Evolutionary conservation across 1,140 invertebrate species (phyloP), one percentile per base, ranked within the genome.

Genomic region (Heliconius nattereri): DNA sequence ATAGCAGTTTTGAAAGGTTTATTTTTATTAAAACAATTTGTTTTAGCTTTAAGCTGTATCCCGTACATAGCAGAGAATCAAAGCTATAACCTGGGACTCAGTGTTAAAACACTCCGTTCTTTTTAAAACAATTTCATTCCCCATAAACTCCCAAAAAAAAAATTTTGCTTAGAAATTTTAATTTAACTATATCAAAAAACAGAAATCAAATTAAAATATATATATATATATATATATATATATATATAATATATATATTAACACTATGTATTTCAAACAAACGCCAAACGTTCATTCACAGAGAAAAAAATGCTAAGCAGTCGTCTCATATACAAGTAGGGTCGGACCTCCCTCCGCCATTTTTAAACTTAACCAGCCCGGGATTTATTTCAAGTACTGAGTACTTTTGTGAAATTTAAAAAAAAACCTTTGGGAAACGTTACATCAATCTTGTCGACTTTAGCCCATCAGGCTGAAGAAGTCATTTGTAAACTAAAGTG

Each of bases 261-360:
- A 29, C 2, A 29, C 29, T 29, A 2, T 32, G 29, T 5, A 32
- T 32, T 32, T 32, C 29, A 26, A n/a, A 9, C 11, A 66, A 23
- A 26, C 5, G 26, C 2, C 2, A 66, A 66, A 57, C 20, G 54
- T 66, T 0, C 11, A 23, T 60, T 60, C 9, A 11, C 23, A 11
- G 7, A 26, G 57, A 60, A 60, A 60, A 78, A 81, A 81, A 78
- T 81, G 79, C 60, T 81, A 81, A 81, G 70, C 72, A 81, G 72
- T 71, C 79, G 70, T 81, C 73, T 75, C 72, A 32, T 78, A 78
- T 76, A 78, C 40, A 75, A 80, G 79, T 78, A 78, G 79, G 76
- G 79, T 78, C 60, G 79, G 29, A 60, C 40, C 49, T 23, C 32
- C 57, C 49, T 71, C 75, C 76, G 76, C 79, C 79, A 81, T 81